Conservation (phyloP, 2,888 invertebrate species). For the Drosophila kuntzei region DNA sequence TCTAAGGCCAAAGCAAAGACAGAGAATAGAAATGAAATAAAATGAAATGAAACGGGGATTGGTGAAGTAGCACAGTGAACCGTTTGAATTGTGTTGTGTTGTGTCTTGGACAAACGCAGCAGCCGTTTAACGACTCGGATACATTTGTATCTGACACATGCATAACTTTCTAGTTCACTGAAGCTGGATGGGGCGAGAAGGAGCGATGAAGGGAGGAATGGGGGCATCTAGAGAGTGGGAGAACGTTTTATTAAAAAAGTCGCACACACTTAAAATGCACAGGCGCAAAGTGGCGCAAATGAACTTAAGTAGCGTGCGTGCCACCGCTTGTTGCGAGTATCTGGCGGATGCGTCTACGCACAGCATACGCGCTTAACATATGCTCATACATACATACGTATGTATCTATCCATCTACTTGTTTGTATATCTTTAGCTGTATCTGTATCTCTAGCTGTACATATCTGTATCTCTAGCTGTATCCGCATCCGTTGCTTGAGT, state of each 20-base stretch:
- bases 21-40: slow-evolving; percentile 19
- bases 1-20: slow-evolving; percentile 11
- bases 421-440: slow-evolving; percentile 25
- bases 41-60: slow-evolving; percentile 41
- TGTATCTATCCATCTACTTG: slow-evolving; percentile 6
- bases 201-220: no score
- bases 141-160: slow-evolving; percentile 42
- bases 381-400: slow-evolving; percentile 10
- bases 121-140: slow-evolving; percentile 29
- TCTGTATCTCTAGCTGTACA: slow-evolving; percentile 25
- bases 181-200: background rate
- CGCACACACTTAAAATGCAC: slow-evolving; percentile 71
- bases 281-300: slow-evolving; percentile 76
- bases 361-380: slow-evolving; percentile 12
- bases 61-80: slow-evolving; percentile 67
- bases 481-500: slow-evolving; percentile 48
- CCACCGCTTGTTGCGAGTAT: slow-evolving; percentile 39
- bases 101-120: slow-evolving; percentile 16
- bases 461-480: slow-evolving; percentile 34
- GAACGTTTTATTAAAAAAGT: slow-evolving; percentile 35
- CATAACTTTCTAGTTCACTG: slow-evolving; percentile 43
- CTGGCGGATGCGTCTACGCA: slow-evolving; percentile 50
- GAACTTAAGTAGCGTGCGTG: slow-evolving; percentile 77
- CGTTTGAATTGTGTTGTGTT: slow-evolving; percentile 46
- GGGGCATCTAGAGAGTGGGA: background rate